Evolutionary conservation across 2,113 vertebrate species (phyloP), one percentile per base, ranked within the genome.

Genomic region (Uropsilus gracilis): DNA sequence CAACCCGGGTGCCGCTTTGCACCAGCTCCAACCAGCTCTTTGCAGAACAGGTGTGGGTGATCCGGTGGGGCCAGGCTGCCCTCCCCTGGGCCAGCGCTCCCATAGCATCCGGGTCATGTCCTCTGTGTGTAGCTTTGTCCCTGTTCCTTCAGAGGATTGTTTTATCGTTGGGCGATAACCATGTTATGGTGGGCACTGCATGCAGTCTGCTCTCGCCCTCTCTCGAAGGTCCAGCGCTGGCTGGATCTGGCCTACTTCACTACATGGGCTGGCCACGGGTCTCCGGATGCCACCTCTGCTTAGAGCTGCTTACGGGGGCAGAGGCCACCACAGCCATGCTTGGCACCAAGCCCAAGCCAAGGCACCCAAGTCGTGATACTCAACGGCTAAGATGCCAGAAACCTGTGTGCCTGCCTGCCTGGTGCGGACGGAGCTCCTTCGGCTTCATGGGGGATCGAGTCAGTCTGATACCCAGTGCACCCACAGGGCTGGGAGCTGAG

Each of bases 141-240:
- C 72, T 95, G 85, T 75, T 80, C 53, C 75, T 88, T 13, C 1
- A 7, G 53, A 28, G 44, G 89, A 92, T 77, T 94, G 28, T 28
- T 96, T 97, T 97, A 96, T 87, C 73, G 78, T 84, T 84, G 44
- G 12, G 24, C 57, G 75, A 50, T 42, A 64, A 14, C 44, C 0
- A 5, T 82, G 94, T 96, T 94, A 95, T 94, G 82, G 89, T 69
- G 32, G 57, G 78, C 64, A 14, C 81, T 76, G 89, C 57, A 9
- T 92, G 92, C 91, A 89, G 32, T 83, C 64, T 55, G 82, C 8
- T 92, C 69, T 77, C 94, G 94, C 76, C 34, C 53, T 76, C 57
- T 57, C n/a, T 2, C 61, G 5, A 2, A 37, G 48, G n/a, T 81
- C 24, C 71, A n/a, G 57, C 26, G 90, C 53, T 44, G 42, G 63